Base-by-base conservation (phyloP, 2,113 vertebrate species). In the Chascanopsetta lugubris region DNA sequence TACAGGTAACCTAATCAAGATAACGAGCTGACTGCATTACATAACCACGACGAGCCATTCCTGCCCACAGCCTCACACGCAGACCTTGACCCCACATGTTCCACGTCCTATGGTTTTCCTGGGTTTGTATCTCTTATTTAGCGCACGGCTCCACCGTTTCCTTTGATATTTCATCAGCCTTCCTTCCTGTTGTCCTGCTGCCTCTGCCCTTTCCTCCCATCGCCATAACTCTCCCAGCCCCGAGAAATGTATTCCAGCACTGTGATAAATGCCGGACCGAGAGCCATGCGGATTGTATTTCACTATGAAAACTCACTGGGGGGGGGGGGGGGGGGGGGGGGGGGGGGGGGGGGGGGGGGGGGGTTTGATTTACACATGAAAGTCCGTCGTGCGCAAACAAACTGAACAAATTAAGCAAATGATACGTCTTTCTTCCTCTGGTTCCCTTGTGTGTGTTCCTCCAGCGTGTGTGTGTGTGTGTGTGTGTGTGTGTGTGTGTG, bases 1-100 rank as follows among this genome's bases (percentile, higher is more conserved):
- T 99, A 99, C 96, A 99, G 97, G 97, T 99, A 95, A 87, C 53
- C 67, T 61, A 24, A 75, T 75, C 57, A 30, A 32, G 40, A 62
- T 59, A 64, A 78, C 64, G 36, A 68, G 67, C 71, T 76, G 42
- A 77, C 48, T 67, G 42, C 30, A 45, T 72, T 77, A 63, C 65
- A 72, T 63, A 75, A 79, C 32, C 26, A 9, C 66, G 56, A 63
- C 58, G 40, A 60, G 17, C 49, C 58, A 72, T 56, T 58, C 27
- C 62, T 42, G 50, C 62, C 65, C 40, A 13, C 6, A 40, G 49
- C 1, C 3, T 12, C 51, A 74, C 29, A 49, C 26, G 26, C 47
- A 7, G 34, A 45, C 45, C 34, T 3, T 34, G 0, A 53, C 45
- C 60, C 34, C 26, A 51, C 60, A 45, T 42, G 6, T 53, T 67